A percentile compares a stretch with the other conserved stretches of the same genome.
Conservation (phyloP, 1,140 invertebrate genomes). For the Nymphalis io region DNA sequence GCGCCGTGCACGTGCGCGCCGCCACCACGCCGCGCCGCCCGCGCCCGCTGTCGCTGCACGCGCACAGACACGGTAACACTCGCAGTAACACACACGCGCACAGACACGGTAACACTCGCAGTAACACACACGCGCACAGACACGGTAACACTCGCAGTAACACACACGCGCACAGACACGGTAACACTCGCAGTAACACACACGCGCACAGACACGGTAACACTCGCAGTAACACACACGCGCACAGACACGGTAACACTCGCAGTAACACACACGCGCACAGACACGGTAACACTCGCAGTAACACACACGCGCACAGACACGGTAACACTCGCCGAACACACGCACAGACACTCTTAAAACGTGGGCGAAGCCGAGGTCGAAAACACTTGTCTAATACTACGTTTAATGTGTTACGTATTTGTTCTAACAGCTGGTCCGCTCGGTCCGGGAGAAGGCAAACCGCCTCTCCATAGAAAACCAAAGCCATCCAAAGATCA, state of each 20-base stretch:
- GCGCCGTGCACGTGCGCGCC: constrained; percentile 45
- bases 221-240: too few relatives aligned
- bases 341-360: too few relatives aligned
- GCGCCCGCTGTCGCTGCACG: constrained; percentile 60
- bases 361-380: too few relatives aligned
- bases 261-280: background rate
- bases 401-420: background rate
- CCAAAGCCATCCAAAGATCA: constrained; percentile 80
- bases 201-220: too few relatives aligned
- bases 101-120: too few relatives aligned
- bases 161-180: too few relatives aligned
- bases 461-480: constrained; percentile 77
- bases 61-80: background rate
- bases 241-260: background rate
- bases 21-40: constrained; percentile 49
- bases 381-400: too few relatives aligned
- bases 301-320: too few relatives aligned
- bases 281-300: too few relatives aligned
- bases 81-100: too few relatives aligned
- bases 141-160: background rate
- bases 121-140: constrained; percentile 21
- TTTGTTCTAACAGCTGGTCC: constrained; percentile 45
- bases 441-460: constrained; percentile 65
- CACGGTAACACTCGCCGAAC: too few relatives aligned
- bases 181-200: too few relatives aligned